These are phyloP conservation scores for Stegodyphus dumicola DNA, from an alignment of 1,140 invertebrate genomes.

Conservation along the genomic window DNA sequence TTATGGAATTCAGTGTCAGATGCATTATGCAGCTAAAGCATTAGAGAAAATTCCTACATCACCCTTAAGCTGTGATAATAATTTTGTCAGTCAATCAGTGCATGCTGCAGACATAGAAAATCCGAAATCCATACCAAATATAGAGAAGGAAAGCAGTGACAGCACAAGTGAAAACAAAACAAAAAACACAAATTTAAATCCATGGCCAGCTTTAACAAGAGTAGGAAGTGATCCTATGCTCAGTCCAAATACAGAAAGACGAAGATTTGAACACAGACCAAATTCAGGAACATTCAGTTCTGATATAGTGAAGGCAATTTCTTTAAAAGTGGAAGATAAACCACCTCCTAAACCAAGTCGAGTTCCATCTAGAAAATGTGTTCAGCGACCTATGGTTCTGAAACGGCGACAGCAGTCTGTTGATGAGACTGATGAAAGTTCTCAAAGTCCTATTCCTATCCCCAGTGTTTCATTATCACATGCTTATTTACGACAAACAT, in stretches of 20 bases:
- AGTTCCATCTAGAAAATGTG: slow-evolving; percentile 69
- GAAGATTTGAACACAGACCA: slow-evolving; percentile 40
- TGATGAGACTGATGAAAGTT: not conserved
- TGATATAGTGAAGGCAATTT: not conserved
- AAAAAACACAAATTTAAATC: not conserved
- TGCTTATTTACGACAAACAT: slow-evolving; percentile 20
- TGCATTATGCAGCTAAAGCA: slow-evolving; percentile 58
- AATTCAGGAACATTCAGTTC: slow-evolving; percentile 57
- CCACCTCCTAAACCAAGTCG: slow-evolving; percentile 81
- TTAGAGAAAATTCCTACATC: slow-evolving; percentile 44
- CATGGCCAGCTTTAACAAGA: slow-evolving; percentile 58
- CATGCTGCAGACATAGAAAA: not conserved
- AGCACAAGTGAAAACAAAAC: not conserved
- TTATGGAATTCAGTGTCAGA: slow-evolving; percentile 70
- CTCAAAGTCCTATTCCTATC: slow-evolving; percentile 9
- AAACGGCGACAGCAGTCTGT: not conserved
- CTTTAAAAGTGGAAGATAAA: slow-evolving; percentile 29
- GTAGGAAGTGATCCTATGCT: slow-evolving; percentile 74
- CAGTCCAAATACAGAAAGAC: slow-evolving; percentile 69
- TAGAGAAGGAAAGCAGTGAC: not conserved
- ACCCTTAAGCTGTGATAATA: not conserved
- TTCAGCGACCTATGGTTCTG: slow-evolving; percentile 26
- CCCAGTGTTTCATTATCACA: slow-evolving; percentile 6
- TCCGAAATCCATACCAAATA: not conserved
- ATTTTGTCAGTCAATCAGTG: not conserved